Conservation (phyloP, 35 echinoderm and acorn worm species). For the Apostichopus parvimensis region DNA sequence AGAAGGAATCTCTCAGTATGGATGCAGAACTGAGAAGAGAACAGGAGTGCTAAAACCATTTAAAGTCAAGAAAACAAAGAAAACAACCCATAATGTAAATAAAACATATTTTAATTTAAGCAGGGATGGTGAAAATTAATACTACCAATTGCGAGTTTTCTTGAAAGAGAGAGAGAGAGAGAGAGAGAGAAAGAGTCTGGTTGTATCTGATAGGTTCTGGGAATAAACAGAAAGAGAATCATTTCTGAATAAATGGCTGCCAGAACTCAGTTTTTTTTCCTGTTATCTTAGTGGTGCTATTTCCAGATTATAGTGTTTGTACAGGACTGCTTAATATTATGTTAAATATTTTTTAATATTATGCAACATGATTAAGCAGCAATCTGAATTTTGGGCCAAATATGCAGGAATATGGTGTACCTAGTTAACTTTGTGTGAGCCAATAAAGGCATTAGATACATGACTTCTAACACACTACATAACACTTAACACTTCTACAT, state of each 20-base stretch:
- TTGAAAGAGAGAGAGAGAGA: not conserved
- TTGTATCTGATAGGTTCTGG: not conserved
- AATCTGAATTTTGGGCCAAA: too few relatives aligned
- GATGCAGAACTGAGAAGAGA: not conserved
- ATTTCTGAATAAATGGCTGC: not conserved
- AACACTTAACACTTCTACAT: too few relatives aligned
- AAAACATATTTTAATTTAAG: too few relatives aligned
- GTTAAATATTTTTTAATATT: too few relatives aligned
- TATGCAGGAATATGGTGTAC: too few relatives aligned
- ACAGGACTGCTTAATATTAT: too few relatives aligned
- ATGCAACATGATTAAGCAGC: too few relatives aligned
- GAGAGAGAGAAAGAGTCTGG: not conserved
- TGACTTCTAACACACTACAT: too few relatives aligned
- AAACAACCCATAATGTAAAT: not conserved
- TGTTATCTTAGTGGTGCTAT: not conserved
- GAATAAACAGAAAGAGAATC: not conserved
- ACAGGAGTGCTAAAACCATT: conserved; percentile 4
- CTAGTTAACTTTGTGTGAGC: too few relatives aligned
- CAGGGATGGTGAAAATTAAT: too few relatives aligned
- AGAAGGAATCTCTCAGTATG: conserved; percentile 22
- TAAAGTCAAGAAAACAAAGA: conserved; percentile 31
- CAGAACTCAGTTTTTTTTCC: not conserved
- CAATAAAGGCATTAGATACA: too few relatives aligned
- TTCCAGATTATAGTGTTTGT: too few relatives aligned
- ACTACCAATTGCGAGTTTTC: not conserved